A percentile compares a stretch with the other conserved stretches of the same genome.
These are phyloP conservation scores for Trissolcus basalis DNA, from an alignment of 1,140 invertebrate genomes.

Conservation along the genomic window DNA sequence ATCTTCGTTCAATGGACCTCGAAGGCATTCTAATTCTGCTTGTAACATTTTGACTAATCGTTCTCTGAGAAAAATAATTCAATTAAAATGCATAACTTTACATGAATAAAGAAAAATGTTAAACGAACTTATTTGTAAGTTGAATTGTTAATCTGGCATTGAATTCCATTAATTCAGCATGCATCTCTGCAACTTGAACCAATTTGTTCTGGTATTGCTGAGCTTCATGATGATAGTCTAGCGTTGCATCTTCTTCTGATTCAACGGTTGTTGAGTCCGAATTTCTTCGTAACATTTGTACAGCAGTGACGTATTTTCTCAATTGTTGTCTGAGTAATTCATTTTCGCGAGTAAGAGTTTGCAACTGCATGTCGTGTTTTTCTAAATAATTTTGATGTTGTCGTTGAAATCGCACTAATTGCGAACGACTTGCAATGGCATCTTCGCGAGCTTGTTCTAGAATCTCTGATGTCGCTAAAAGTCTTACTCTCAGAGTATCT, in stretches of 20 bases:
- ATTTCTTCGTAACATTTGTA: conserved; percentile 86
- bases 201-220: conserved; percentile 92
- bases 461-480: conserved; percentile 69
- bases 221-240: conserved; percentile 83
- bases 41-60: conserved; percentile 79
- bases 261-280: conserved; percentile 71
- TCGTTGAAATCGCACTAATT: conserved; percentile 70
- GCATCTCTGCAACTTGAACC: conserved; percentile 96
- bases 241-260: conserved; percentile 69
- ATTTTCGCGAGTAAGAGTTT: conserved; percentile 84
- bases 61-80: conserved; percentile 76
- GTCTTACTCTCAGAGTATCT: conserved; percentile 64
- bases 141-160: conserved; percentile 81
- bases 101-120: too few species aligned
- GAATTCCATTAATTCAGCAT: conserved; percentile 96
- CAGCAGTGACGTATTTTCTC: conserved; percentile 91
- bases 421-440: conserved; percentile 67
- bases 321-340: conserved; percentile 91
- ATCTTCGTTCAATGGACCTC: conserved; percentile 80
- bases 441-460: conserved; percentile 72
- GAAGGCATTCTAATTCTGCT: conserved; percentile 82
- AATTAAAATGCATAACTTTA: not conserved
- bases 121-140: conserved; percentile 66
- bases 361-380: conserved; percentile 72
- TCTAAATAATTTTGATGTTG: conserved; percentile 74